Evolutionary conservation across 1,140 invertebrate species (phyloP), one percentile per base, ranked within the genome.

Genomic region (Brachionus sp.): DNA sequence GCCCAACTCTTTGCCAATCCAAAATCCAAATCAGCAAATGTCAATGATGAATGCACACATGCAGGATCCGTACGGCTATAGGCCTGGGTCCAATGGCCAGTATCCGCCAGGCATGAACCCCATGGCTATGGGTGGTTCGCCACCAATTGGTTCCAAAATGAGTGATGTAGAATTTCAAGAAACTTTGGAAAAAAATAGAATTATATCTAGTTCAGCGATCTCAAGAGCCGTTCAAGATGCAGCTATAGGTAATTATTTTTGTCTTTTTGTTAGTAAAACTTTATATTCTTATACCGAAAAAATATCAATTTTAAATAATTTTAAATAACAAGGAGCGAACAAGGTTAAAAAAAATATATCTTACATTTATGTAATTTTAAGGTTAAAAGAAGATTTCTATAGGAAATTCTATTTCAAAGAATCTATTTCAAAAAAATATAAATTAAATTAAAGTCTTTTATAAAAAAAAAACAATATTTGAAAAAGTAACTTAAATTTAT

Each of bases 131-230:
- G 37, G 16, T 19, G 13, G 66, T 16, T 35, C 66, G 2, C 35
- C 66, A 12, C 33, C 66, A 44, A 37, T 70, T 12, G 42, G 29
- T 13, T 42, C 86, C 1, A 86, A 87, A 42, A 92, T 98, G 25
- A 93, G 92, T 84, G 96, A 98, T 89, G 93, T 93, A 84, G 97
- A 99, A 90, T 98, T 98, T 90, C 96, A 99, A 90, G 97, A 99
- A 89, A 96, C 98, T 46, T 97, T 99, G 94, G 92, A 93, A 75
- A 91, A 97, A 85, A 99, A 99, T 90, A 92, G 96, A 84, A 98
- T 96, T 10, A 96, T 99, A 1, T 98, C 95, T 7, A 96, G 95
- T 84, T 96, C 94, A 44, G 97, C 97, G 2, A 98, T 99, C 84
- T 94, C 95, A 12, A 91, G 97, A 84, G 97, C 97, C 12, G 96